Conservation (phyloP, 2,113 vertebrate species). For the Tricholaema leucomelas region DNA sequence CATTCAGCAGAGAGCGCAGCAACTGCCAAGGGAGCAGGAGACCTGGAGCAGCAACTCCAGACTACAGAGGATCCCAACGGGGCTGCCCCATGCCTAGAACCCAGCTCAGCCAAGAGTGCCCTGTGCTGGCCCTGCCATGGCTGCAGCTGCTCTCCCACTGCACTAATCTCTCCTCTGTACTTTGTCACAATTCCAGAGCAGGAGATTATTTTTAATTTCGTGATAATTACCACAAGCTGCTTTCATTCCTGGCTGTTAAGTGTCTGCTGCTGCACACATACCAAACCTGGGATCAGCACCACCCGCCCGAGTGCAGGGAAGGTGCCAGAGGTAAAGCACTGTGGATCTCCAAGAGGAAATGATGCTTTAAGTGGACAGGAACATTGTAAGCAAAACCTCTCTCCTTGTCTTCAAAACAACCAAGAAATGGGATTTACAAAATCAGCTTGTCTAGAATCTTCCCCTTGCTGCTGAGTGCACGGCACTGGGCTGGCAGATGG, state of each 20-base stretch:
- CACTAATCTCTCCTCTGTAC: neutral
- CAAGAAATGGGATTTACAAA: neutral
- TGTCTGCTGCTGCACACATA: slow-evolving; percentile 12
- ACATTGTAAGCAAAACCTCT: neutral
- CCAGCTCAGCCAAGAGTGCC: accelerated
- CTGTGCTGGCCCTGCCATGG: neutral
- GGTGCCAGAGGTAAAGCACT: accelerated
- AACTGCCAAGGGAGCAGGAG: neutral
- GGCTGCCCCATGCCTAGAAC: accelerated
- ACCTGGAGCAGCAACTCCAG: neutral
- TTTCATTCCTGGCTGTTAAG: slow-evolving; percentile 23
- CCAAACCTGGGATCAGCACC: neutral
- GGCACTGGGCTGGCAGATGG: slow-evolving; percentile 8
- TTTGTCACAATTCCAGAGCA: slow-evolving; percentile 51
- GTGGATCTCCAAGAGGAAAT: neutral
- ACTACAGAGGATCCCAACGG: neutral
- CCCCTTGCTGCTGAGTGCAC: neutral
- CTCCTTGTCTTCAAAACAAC: neutral
- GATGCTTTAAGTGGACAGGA: neutral
- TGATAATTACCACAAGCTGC: slow-evolving; percentile 52
- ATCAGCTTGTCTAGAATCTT: neutral
- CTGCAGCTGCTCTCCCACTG: neutral
- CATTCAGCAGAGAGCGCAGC: neutral
- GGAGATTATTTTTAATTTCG: slow-evolving; percentile 63
- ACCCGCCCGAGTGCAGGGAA: accelerated